Evolutionary conservation across 1,140 invertebrate species (phyloP).

Genomic region (Drosophila pallidifrons): DNA sequence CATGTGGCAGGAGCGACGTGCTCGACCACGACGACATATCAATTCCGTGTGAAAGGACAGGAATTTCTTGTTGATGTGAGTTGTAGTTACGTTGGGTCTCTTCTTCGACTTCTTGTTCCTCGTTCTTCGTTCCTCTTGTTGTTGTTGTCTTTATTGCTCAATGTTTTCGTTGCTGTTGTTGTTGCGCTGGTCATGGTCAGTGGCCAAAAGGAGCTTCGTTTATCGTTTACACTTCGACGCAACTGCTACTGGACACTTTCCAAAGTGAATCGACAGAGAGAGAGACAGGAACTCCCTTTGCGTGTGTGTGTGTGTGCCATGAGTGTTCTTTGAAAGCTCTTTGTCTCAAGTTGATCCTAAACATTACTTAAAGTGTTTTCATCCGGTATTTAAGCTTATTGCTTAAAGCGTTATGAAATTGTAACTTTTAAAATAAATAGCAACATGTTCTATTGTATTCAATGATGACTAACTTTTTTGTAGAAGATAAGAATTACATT

Average conservation of each 20-base stretch:
- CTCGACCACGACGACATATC: conserved; percentile 65
- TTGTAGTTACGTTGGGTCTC: conserved; percentile 44
- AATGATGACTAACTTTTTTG: too few species aligned
- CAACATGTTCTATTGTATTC: too few species aligned
- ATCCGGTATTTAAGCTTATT: background rate
- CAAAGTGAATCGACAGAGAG: background rate
- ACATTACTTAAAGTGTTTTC: conserved; percentile 1
- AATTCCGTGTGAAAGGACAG: conserved; percentile 75
- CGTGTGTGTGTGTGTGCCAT: background rate
- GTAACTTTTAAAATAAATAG: too few species aligned
- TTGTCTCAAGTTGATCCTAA: background rate
- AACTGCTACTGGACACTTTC: conserved; percentile 25
- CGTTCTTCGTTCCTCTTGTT: background rate
- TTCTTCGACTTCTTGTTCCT: background rate
- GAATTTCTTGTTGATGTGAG: conserved; percentile 56
- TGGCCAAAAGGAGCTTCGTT: conserved; percentile 41
- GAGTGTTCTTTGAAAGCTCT: conserved; percentile 2
- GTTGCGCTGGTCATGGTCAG: conserved; percentile 51
- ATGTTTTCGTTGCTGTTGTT: conserved; percentile 3
- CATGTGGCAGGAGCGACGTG: conserved; percentile 15
- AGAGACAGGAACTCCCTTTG: too few species aligned
- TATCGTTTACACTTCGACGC: conserved; percentile 71
- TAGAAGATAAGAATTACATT: too few species aligned
- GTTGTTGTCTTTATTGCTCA: conserved; percentile 12
- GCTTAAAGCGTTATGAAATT: background rate